These are phyloP conservation scores for Clarias macrocephalus DNA, from an alignment of 2,113 vertebrate species.

Conservation along the genomic window DNA sequence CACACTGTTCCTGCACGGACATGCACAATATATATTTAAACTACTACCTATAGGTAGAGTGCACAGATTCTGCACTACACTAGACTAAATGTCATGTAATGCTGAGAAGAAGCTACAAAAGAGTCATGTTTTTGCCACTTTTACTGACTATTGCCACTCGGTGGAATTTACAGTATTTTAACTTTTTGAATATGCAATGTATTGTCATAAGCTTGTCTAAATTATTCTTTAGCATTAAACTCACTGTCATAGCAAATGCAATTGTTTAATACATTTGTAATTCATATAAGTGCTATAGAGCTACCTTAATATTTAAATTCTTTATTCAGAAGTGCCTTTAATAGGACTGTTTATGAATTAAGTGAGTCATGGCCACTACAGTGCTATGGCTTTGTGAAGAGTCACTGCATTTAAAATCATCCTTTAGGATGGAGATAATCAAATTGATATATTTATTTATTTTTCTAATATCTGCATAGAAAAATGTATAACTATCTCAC, in stretches of 20 bases:
- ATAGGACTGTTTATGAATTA: neutral
- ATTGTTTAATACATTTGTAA: neutral
- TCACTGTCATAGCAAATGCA: neutral
- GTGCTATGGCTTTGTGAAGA: neutral
- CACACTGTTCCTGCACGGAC: slow-evolving; percentile 24
- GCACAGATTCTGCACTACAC: slow-evolving; percentile 1
- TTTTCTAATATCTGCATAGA: neutral
- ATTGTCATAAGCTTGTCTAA: slow-evolving; percentile 17
- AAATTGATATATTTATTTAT: neutral
- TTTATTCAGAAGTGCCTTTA: neutral
- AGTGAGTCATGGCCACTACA: slow-evolving; percentile 1
- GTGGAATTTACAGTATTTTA: slow-evolving; percentile 38
- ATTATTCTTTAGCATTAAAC: slow-evolving; percentile 12
- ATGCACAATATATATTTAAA: neutral
- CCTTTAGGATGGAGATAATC: neutral
- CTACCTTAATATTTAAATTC: neutral
- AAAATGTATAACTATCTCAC: neutral
- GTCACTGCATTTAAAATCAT: neutral
- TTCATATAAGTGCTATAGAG: neutral
- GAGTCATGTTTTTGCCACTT: neutral
- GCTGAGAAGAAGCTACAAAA: neutral
- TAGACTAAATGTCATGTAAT: slow-evolving; percentile 9
- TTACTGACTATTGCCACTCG: slow-evolving; percentile 16
- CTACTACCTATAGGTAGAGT: neutral
- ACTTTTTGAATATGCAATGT: slow-evolving; percentile 14